Conservation (phyloP, 2,797 vertebrate genomes). For the Coregonus suidteri region DNA sequence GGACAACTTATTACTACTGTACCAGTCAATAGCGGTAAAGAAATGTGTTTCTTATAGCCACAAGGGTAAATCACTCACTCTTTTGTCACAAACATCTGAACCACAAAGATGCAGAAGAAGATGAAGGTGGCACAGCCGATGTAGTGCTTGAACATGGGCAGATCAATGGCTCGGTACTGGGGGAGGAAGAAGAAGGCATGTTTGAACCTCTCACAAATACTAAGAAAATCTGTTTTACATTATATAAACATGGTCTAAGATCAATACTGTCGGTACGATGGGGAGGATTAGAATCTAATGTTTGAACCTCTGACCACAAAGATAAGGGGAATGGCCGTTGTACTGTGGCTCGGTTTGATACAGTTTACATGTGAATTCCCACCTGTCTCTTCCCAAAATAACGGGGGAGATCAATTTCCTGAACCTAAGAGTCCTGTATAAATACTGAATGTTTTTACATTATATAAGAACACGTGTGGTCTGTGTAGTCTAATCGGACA, state of each 20-base stretch:
- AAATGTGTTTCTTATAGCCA: not conserved
- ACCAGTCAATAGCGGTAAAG: not conserved
- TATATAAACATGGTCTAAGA: too few relatives aligned
- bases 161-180: slow-evolving; percentile 89
- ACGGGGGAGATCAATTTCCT: too few relatives aligned
- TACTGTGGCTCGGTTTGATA: too few relatives aligned
- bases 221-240: too few relatives aligned
- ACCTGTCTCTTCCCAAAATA: too few relatives aligned
- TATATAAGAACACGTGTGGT: not conserved
- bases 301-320: too few relatives aligned
- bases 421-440: too few relatives aligned
- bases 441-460: too few relatives aligned
- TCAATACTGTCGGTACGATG: too few relatives aligned
- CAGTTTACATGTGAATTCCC: too few relatives aligned
- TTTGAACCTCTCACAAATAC: slow-evolving; percentile 8
- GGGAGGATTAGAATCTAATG: too few relatives aligned
- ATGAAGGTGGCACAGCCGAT: slow-evolving; percentile 86
- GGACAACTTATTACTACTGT: not conserved
- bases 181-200: slow-evolving; percentile 38
- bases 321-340: too few relatives aligned
- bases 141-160: slow-evolving; percentile 87
- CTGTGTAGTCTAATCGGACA: not conserved
- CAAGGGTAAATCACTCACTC: slow-evolving; percentile 74
- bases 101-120: slow-evolving; percentile 89
- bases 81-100: slow-evolving; percentile 85